Conservation (phyloP, 2,113 vertebrate species). For the Coryphaenoides rupestris region DNA sequence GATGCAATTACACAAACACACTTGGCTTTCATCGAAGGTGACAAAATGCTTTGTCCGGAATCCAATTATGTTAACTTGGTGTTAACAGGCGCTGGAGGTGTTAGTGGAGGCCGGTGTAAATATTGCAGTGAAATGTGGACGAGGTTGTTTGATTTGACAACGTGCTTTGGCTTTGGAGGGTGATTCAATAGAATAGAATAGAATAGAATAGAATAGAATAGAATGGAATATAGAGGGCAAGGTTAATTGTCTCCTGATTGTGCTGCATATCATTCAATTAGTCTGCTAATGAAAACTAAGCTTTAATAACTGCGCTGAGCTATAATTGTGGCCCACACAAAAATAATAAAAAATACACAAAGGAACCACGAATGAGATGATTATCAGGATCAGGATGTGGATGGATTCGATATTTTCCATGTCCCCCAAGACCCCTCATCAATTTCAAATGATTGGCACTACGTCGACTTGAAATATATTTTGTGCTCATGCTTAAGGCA, state of each 20-base stretch:
- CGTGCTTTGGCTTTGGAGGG: slow-evolving; percentile 31
- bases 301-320: slow-evolving; percentile 15
- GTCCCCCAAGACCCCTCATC: too few relatives aligned
- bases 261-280: slow-evolving; percentile 12
- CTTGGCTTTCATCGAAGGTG: slow-evolving; percentile 26
- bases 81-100: slow-evolving; percentile 24
- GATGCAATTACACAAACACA: slow-evolving; percentile 36
- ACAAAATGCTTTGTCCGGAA: slow-evolving; percentile 11
- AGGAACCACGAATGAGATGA: too few relatives aligned
- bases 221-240: slow-evolving; percentile 12
- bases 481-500: too few relatives aligned
- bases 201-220: slow-evolving; percentile 9
- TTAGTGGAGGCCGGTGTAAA: slow-evolving; percentile 3
- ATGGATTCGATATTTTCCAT: too few relatives aligned
- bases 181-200: slow-evolving; percentile 4
- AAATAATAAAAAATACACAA: not conserved
- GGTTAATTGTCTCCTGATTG: not conserved
- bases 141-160: slow-evolving; percentile 24
- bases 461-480: too few relatives aligned
- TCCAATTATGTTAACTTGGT: slow-evolving; percentile 35
- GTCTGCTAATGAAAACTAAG: slow-evolving; percentile 2
- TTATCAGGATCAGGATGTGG: too few relatives aligned
- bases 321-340: not conserved
- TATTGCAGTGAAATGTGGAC: not conserved
- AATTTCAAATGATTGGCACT: too few relatives aligned